A percentile compares a stretch with the other conserved stretches of the same genome.
Conservation (phyloP, 2,113 vertebrate genomes). For the Oncorhynchus mykiss region DNA sequence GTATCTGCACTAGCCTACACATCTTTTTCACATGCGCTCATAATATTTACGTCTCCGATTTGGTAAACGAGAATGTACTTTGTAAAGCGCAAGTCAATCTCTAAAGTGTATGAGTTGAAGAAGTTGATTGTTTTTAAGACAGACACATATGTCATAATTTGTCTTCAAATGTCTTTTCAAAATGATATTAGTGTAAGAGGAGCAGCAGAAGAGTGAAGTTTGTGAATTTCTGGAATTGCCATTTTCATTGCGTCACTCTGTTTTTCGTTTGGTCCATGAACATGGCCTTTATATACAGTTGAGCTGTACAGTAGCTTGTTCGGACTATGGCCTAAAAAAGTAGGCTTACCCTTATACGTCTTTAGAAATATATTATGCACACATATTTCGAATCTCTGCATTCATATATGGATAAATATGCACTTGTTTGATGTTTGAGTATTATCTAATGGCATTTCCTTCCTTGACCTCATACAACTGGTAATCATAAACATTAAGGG, state of each 20-base stretch:
- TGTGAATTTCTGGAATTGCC: background rate
- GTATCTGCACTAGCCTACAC: constrained; percentile 30
- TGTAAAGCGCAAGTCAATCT: constrained; percentile 37
- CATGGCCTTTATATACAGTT: no score
- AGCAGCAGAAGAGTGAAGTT: background rate
- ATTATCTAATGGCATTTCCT: no score
- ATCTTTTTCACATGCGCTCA: constrained; percentile 58
- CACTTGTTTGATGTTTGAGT: no score
- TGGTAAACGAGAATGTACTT: constrained; percentile 18
- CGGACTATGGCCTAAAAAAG: no score
- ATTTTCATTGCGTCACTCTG: background rate
- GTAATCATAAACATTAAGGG: no score
- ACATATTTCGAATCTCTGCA: no score
- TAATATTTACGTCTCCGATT: constrained; percentile 27
- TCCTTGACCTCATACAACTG: no score
- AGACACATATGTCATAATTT: background rate
- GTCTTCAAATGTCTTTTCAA: background rate
- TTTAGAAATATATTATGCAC: no score
- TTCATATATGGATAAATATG: no score
- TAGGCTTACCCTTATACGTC: no score
- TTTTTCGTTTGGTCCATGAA: no score
- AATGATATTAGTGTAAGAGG: background rate
- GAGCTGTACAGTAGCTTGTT: no score
- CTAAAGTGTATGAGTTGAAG: background rate
- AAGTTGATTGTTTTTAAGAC: background rate